Percentiles rank a stretch among this genome's conserved stretches.
Conservation (phyloP, 92 coral and sea anemone species). For the Porites cylindrica region DNA sequence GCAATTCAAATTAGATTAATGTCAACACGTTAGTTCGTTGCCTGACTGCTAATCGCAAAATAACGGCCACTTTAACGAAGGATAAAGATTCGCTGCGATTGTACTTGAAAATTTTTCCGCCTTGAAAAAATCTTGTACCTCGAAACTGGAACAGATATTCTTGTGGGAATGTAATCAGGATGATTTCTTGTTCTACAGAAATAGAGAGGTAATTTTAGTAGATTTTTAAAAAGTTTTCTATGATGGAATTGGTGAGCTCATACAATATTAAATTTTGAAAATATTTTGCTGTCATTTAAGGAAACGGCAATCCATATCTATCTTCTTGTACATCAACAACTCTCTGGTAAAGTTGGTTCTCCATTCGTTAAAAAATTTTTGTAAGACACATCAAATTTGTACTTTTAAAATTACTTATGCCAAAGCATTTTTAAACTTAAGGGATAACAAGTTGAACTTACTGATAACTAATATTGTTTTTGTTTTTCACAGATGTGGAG, state of each 20-base stretch:
- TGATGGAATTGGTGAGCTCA: background rate
- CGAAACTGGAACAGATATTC: background rate
- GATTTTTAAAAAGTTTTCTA: background rate
- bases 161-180: background rate
- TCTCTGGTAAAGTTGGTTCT: background rate
- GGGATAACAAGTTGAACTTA: too few species aligned
- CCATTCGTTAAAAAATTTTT: background rate
- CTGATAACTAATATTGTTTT: conserved; percentile 1
- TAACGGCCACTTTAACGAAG: conserved; percentile 18
- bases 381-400: background rate
- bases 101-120: background rate
- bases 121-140: conserved; percentile 10
- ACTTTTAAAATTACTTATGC: background rate
- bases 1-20: conserved; percentile 50
- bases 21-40: conserved; percentile 35
- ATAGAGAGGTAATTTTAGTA: background rate
- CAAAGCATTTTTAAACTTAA: too few species aligned
- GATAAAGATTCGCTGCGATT: conserved; percentile 12
- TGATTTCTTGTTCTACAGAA: background rate
- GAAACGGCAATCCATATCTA: background rate
- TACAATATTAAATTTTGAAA: background rate
- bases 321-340: background rate
- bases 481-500: conserved; percentile 19
- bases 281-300: background rate
- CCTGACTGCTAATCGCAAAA: background rate